Base-by-base conservation (phyloP, 2,888 invertebrate species). In the Cylindroiulus punctatus region DNA sequence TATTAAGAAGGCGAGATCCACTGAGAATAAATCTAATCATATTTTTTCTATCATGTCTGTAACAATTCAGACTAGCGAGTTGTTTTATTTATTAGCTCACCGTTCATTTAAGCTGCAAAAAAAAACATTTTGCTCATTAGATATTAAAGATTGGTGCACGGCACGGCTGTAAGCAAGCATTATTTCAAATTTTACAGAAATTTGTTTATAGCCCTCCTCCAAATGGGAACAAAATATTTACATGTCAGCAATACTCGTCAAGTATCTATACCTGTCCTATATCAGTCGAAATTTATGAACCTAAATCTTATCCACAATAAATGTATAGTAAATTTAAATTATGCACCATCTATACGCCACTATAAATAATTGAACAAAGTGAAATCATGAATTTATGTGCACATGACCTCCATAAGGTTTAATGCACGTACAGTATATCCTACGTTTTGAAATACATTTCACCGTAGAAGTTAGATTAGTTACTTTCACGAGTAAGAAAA, bases 1-100 rank as follows among this genome's bases (percentile, higher is more conserved):
- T 57, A 57, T 57, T 19, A 57, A n/a, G 57, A n/a, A 22, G 57
- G 5, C 3, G 7, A 57, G 57, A 57, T 57, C 57, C 57, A 57
- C 57, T 57, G 57, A 57, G 57, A 57, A 57, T 57, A 57, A 57
- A 57, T 57, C 57, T 57, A 57, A 57, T 57, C 57, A 57, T 52
- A 19, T 57, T 57, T 57, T n/a, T 47, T 57, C n/a, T 57, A 57
- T 57, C 7, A 3, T n/a, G 7, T 19, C n/a, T 8, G n/a, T 57
- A 57, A 57, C n/a, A 57, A 57, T 57, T 19, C 57, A 57, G 57
- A n/a, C 57, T 57, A 5, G 4, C 57, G 22, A 5, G n/a, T 0
- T n/a, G 4, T n/a, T 57, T 57, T n/a, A 7, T 57, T 57, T 57
- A 57, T 57, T 19, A 57, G 57, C 57, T 12, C 1, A 7, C 3